Evolutionary conservation across 2,113 vertebrate genomes (phyloP).

Genomic region (Micromys minutus): DNA sequence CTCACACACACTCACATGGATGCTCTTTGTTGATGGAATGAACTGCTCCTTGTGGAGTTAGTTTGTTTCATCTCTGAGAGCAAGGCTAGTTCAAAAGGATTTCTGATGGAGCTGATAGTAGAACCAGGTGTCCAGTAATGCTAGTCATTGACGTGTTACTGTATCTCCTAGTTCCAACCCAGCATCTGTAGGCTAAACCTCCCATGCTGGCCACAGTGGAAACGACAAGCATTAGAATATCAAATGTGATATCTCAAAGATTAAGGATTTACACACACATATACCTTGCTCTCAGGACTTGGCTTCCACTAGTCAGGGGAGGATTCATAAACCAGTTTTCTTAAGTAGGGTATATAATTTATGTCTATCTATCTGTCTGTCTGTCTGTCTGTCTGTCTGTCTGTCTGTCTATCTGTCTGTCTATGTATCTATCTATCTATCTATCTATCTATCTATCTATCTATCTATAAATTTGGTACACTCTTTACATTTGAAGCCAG

Average conservation of each 20-base stretch:
- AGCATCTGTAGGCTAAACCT: fast-evolving
- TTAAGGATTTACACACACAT: background rate
- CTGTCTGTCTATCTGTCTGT: no score
- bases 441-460: no score
- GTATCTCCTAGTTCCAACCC: fast-evolving
- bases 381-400: no score
- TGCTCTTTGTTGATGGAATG: background rate
- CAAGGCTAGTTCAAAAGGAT: background rate
- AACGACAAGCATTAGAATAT: background rate
- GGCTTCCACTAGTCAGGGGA: background rate
- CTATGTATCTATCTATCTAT: no score
- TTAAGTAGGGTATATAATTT: no score
- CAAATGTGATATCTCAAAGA: background rate
- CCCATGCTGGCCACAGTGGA: fast-evolving
- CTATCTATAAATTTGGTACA: no score
- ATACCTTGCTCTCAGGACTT: background rate
- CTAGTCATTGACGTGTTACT: no score
- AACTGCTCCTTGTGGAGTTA: background rate
- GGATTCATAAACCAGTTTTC: background rate
- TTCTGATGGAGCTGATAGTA: background rate
- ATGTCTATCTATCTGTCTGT: no score
- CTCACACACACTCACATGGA: background rate
- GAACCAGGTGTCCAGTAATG: background rate
- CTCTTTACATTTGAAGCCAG: no score
- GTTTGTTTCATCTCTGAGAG: background rate